These are phyloP conservation scores for Synergus laeviventris DNA, from an alignment of 2,888 invertebrate species.

Conservation along the genomic window DNA sequence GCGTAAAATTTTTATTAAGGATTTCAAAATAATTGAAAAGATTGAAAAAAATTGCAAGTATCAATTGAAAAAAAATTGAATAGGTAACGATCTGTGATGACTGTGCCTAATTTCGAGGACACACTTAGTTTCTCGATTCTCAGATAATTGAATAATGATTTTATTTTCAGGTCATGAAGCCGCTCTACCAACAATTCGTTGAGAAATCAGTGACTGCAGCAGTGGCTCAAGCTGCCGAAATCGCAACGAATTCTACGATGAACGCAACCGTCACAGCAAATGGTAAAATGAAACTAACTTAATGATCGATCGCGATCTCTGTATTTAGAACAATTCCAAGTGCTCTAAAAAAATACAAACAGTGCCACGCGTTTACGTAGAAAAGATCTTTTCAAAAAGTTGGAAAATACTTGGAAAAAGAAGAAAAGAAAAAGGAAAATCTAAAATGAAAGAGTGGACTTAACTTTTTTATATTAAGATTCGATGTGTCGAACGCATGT, in stretches of 20 bases:
- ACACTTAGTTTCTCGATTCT: background rate
- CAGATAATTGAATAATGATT: constrained; percentile 16
- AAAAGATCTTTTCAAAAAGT: background rate
- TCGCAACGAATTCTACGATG: constrained; percentile 79
- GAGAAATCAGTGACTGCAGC: constrained; percentile 91
- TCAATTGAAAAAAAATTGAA: background rate
- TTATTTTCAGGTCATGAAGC: constrained; percentile 86
- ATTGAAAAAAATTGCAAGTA: too few relatives aligned
- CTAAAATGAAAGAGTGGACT: constrained; percentile 48
- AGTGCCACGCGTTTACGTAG: constrained; percentile 21
- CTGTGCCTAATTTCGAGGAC: too few relatives aligned
- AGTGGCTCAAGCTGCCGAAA: constrained; percentile 86
- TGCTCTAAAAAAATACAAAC: constrained; percentile 47
- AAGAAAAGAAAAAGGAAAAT: constrained; percentile 43
- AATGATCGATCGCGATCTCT: constrained; percentile 72
- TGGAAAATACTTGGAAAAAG: constrained; percentile 52
- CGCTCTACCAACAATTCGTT: constrained; percentile 87
- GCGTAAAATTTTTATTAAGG: too few relatives aligned
- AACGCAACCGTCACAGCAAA: constrained; percentile 76
- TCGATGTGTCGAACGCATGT: constrained; percentile 65
- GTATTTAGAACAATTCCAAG: constrained; percentile 11
- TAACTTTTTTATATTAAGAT: constrained; percentile 32
- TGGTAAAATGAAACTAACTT: constrained; percentile 82
- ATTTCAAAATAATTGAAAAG: too few relatives aligned
- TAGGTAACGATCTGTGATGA: too few relatives aligned